A percentile compares a stretch with the other conserved stretches of the same genome.
phyloP scores from a whole-genome alignment of 1,140 invertebrate species.

The Aporrectodea caliginosa region DNA sequence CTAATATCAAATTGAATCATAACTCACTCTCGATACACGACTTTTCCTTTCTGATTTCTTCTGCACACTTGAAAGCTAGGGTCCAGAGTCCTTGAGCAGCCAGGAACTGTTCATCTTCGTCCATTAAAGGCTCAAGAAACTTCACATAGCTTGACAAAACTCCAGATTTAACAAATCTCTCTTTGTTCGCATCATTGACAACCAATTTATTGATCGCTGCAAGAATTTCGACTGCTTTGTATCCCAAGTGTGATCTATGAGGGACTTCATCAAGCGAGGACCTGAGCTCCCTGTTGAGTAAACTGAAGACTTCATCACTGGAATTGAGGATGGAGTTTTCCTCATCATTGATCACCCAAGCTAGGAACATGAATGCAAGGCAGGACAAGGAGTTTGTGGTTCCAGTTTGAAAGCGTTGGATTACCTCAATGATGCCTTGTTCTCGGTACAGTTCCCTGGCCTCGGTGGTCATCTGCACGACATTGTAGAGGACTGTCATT shows the following conservation, averaged over 20 bases:
- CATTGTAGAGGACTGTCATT: background rate
- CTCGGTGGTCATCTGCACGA: background rate
- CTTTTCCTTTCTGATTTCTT: conserved; percentile 12
- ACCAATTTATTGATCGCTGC: conserved; percentile 18
- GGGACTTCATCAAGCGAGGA: background rate
- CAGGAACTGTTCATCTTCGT: background rate
- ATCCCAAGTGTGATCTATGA: background rate
- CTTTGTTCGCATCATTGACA: conserved; percentile 23
- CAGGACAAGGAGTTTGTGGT: background rate
- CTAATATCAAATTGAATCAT: background rate
- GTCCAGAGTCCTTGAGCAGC: conserved; percentile 28
- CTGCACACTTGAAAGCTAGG: conserved; percentile 19
- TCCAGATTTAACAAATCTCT: background rate
- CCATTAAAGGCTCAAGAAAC: background rate
- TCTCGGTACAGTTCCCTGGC: background rate
- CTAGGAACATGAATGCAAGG: conserved; percentile 16
- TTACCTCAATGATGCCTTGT: background rate
- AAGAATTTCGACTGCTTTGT: conserved; percentile 16
- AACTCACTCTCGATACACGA: background rate
- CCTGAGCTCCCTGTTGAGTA: conserved; percentile 12
- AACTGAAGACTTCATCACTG: conserved; percentile 6
- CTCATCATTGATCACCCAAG: conserved; percentile 26
- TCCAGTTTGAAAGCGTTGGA: background rate
- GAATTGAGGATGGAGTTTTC: conserved; percentile 24
- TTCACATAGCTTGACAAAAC: conserved; percentile 12